phyloP scores from a whole-genome alignment of 2,888 invertebrate species.

The Eumacrocentrus americanus region DNA sequence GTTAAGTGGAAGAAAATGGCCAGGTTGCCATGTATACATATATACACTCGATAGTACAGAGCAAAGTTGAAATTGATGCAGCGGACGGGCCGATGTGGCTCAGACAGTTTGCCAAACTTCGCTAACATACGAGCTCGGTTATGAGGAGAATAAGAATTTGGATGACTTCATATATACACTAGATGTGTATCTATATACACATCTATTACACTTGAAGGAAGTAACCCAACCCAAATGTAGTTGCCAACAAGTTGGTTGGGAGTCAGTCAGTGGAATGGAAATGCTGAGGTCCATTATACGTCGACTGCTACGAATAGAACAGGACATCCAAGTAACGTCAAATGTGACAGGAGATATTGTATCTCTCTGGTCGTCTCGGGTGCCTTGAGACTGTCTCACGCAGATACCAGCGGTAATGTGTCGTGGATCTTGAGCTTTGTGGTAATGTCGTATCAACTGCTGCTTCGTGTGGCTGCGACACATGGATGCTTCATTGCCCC shows the following conservation, averaged over 20 bases:
- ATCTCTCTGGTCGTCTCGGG: slow-evolving; percentile 43
- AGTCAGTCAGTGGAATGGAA: slow-evolving; percentile 12
- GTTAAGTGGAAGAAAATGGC: slow-evolving; percentile 60
- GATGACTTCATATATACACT: neutral
- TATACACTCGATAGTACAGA: slow-evolving; percentile 22
- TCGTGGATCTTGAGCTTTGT: neutral
- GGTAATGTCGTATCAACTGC: slow-evolving; percentile 10
- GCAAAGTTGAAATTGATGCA: slow-evolving; percentile 58
- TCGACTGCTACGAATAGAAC: slow-evolving; percentile 38
- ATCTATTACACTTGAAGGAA: neutral
- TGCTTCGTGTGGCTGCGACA: slow-evolving; percentile 12
- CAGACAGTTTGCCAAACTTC: slow-evolving; percentile 27
- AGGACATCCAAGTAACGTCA: slow-evolving; percentile 46
- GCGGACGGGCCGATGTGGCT: slow-evolving; percentile 43
- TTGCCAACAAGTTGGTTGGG: slow-evolving; percentile 15
- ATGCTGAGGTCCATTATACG: slow-evolving; percentile 23
- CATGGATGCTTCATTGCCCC: slow-evolving; percentile 3
- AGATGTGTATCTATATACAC: neutral
- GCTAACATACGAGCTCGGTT: slow-evolving; percentile 21
- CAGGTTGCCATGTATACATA: neutral
- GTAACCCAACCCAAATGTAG: slow-evolving; percentile 14
- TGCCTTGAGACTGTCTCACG: slow-evolving; percentile 44
- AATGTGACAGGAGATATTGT: slow-evolving; percentile 55
- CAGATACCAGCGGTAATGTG: slow-evolving; percentile 39
- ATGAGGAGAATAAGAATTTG: slow-evolving; percentile 30